Base-by-base conservation (phyloP, 2,797 vertebrate species). In the Sebastes iracundus region DNA sequence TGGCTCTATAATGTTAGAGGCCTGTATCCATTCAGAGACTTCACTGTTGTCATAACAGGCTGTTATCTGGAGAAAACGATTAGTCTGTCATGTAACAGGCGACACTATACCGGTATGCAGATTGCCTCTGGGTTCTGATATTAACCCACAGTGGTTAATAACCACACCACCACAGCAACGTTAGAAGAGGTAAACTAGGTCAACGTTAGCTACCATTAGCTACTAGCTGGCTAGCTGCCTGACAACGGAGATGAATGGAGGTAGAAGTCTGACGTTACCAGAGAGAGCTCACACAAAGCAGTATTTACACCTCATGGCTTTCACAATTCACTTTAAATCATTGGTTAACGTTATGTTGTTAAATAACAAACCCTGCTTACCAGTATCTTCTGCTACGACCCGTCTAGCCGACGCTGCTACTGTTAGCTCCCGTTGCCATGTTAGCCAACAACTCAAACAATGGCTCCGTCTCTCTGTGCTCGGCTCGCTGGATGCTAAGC, bases 391-490 rank as follows among this genome's bases (percentile, higher is more conserved):
- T 49, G 38, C 75, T 20, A 10, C 8, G 20, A 42, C 23, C 65
- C 55, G 74, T 65, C 75, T 83, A 91, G 53, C 84, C 78, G 69
- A 83, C 76, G 82, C 76, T 86, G 83, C 85, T 91, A 82, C 7
- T 60, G 25, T 46, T 87, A 93, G 90, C 89, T 86, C 59, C 62
- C 81, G 92, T 92, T 94, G 93, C 92, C 93, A 94, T 93, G 92
- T 90, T 92, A 93, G 93, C 93, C 91, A 82, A 88, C 88, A 89
- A 90, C 90, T 90, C 88, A 94, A 94, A 94, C 92, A 94, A 94
- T 94, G 91, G 90, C 92, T 52, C 16, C 49, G 88, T 88, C 85
- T 90, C 88, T 91, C 67, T 16, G 61, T 7, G 74, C 74, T 11
- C 33, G 60, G 89, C 88, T 90, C 90, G 89, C 87, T 77, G 82